Evolutionary conservation across 2,888 invertebrate species (phyloP), one percentile per base, ranked within the genome.

Genomic region (Anthophora plumipes): DNA sequence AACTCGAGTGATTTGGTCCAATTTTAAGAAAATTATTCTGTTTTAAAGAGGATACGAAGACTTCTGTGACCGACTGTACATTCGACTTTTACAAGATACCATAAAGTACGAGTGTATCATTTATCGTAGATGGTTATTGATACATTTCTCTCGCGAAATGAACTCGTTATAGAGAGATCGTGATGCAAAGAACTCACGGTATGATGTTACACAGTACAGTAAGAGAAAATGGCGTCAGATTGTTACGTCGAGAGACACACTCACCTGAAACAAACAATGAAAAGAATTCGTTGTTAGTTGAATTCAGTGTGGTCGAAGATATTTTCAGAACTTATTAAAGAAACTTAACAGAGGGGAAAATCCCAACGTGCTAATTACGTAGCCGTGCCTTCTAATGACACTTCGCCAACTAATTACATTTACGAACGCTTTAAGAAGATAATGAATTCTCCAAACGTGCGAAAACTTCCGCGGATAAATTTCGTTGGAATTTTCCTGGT

Each of bases 251-350:
- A 50, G 63, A 22, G 66, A 55, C 41, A 55, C 41, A 81, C 80
- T 81, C 79, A 79, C 79, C 81, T 74, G 81, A n/a, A 79, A 81
- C 74, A 81, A n/a, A 74, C 61, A 79, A 81, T 74, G 39, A 70
- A 57, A 55, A 46, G 11, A 57, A 68, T 17, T 52, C 55, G 43
- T 66, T 67, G 60, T 74, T 57, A 70, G 43, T 31, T 14, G n/a
- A n/a, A n/a, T n/a, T n/a, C n/a, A n/a, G n/a, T n/a, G n/a, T n/a
- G n/a, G n/a, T n/a, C n/a, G n/a, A n/a, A n/a, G n/a, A n/a, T n/a
- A n/a, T n/a, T n/a, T n/a, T n/a, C n/a, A 3, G 0, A 52, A 54
- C 60, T 72, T 72, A 73, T 66, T 73, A 73, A 67, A 73, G 73
- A 67, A 78, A 74, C 63, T 78, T 57, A 68, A 68, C 57, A 46